phyloP scores from a whole-genome alignment of 2,797 vertebrate genomes.

The Semotilus atromaculatus region DNA sequence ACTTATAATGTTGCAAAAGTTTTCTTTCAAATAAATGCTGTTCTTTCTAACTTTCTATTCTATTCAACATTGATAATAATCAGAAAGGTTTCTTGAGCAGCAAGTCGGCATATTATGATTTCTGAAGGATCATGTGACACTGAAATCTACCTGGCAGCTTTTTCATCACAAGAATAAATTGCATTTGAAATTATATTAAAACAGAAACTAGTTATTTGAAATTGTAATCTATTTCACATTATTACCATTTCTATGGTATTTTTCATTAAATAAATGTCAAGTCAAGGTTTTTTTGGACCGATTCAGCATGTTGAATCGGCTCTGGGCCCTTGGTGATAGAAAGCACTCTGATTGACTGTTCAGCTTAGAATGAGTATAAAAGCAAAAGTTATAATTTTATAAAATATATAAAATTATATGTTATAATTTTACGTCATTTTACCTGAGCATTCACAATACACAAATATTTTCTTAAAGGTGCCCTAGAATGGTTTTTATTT shows the following conservation, averaged over 20 bases:
- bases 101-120: background rate
- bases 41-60: background rate
- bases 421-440: too few relatives aligned
- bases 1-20: background rate
- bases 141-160: background rate
- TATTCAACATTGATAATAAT: background rate
- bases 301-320: too few relatives aligned
- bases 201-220: background rate
- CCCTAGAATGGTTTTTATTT: too few relatives aligned
- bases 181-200: background rate
- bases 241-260: background rate
- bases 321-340: too few relatives aligned
- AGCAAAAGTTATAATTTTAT: too few relatives aligned
- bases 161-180: background rate
- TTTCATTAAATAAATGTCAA: background rate
- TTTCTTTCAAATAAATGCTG: background rate
- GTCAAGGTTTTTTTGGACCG: too few relatives aligned
- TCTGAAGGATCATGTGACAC: background rate
- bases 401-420: too few relatives aligned
- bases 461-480: too few relatives aligned
- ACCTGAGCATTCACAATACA: too few relatives aligned
- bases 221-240: background rate
- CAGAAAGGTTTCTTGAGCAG: background rate
- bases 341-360: too few relatives aligned
- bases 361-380: too few relatives aligned